Percentiles rank a stretch among this genome's conserved stretches.
These are phyloP conservation scores for Harlomillsia oculata DNA, from an alignment of 1,140 invertebrate species.

Conservation along the genomic window DNA sequence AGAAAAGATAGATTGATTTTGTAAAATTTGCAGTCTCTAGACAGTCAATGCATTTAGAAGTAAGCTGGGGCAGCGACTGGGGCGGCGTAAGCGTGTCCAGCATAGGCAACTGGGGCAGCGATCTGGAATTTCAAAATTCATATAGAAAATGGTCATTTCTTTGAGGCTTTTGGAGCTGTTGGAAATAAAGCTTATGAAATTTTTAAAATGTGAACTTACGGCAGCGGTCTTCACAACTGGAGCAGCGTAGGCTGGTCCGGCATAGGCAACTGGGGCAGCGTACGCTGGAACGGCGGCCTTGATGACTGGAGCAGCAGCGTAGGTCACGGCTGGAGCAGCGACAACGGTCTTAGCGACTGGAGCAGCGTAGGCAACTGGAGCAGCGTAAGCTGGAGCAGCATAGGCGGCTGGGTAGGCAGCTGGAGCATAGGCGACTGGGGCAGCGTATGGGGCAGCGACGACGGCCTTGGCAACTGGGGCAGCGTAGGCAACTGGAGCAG, in stretches of 20 bases:
- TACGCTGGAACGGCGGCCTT: too few relatives aligned
- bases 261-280: too few relatives aligned
- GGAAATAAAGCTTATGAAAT: too few relatives aligned
- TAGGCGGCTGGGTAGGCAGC: neutral
- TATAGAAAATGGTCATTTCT: neutral
- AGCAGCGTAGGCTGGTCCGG: neutral
- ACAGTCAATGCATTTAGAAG: too few relatives aligned
- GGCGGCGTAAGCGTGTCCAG: neutral
- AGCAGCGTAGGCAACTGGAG: conserved; percentile 1
- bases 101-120: neutral
- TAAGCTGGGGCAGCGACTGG: neutral
- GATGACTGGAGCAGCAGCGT: too few relatives aligned
- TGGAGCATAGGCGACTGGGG: too few relatives aligned
- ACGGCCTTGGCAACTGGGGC: conserved; percentile 2
- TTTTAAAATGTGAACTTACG: neutral
- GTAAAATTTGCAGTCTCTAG: too few relatives aligned
- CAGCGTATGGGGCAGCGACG: neutral
- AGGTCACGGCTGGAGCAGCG: neutral
- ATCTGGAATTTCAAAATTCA: neutral
- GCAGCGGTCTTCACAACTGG: conserved; percentile 1
- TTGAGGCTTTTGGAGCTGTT: too few relatives aligned
- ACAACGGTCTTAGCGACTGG: conserved; percentile 2
- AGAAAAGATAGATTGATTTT: too few relatives aligned
- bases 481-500: conserved; percentile 3
- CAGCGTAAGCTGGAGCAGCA: too few relatives aligned